Base-by-base conservation (phyloP, 2,888 invertebrate genomes). In the Itoplectis maculator region DNA sequence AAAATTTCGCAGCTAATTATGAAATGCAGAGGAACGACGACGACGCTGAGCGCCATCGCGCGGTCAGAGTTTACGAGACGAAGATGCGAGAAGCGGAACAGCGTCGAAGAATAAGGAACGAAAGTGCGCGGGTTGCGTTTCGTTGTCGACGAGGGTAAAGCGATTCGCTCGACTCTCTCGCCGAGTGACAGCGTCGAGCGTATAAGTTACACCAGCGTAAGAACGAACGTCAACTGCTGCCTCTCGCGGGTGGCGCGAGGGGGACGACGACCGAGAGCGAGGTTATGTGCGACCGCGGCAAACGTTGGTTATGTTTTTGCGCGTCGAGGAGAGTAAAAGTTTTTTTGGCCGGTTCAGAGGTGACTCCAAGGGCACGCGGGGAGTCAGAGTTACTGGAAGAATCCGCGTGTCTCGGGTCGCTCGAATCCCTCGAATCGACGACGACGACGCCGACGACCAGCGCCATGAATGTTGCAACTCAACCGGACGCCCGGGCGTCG, bases 401-500 rank as follows among this genome's bases (percentile, higher is more conserved):
- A 65, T 72, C 45, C 47, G 29, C 51, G 59, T 61, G n/a, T n/a
- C n/a, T n/a, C n/a, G n/a, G n/a, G n/a, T n/a, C n/a, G n/a, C 66
- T 63, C 23, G 63, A 42, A 13, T 35, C 15, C 47, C 76, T 40
- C 68, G 68, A 65, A 66, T 65, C 51, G 20, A 23, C 51, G 20
- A 20, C 51, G 9, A 20, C 51, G 51, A 51, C 49, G 15, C n/a
- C 49, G 45, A 42, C 42, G 47, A 47, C 54, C 59, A 20, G 65
- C 29, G 63, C 54, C 40, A 68, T 47, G 59, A 51, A 69, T 68
- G 81, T 84, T 79, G 79, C 76, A 81, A 81, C 76, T 73, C 56
- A 63, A 75, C 79, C 61, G 72, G 79, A 84, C 73, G 69, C 73
- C 65, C 54, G 59, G 69, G 76, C 61, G 72, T 82, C 84, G 82